Evolutionary conservation across 2,797 vertebrate species (phyloP).

Genomic region (Acrocephalus scirpaceus): DNA sequence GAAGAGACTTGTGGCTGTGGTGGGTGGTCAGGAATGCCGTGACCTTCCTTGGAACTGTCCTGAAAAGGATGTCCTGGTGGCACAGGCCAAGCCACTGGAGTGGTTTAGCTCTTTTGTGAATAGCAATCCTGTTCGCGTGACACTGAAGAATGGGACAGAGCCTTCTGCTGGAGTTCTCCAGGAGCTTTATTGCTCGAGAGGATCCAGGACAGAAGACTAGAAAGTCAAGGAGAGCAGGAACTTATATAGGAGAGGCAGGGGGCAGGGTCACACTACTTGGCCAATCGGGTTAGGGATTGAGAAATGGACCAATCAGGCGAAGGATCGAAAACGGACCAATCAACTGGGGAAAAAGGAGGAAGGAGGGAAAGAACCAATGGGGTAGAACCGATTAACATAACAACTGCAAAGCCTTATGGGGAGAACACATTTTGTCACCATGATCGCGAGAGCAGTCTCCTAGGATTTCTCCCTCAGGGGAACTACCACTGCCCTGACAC

Average conservation of each 20-base stretch:
- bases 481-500: not conserved
- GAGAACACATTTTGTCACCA: not conserved
- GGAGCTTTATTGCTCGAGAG: not conserved
- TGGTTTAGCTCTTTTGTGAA: not conserved
- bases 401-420: not conserved
- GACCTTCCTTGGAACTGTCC: not conserved
- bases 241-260: not conserved
- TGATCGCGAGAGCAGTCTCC: not conserved
- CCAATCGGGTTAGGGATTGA: not conserved
- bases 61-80: not conserved
- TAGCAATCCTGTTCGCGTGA: not conserved
- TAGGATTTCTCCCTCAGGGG: not conserved
- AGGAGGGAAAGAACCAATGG: not conserved
- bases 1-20: not conserved
- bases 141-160: rapidly evolving
- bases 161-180: not conserved
- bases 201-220: not conserved
- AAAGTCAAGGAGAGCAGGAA: not conserved
- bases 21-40: not conserved
- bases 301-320: not conserved
- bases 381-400: not conserved
- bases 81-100: not conserved
- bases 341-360: not conserved
- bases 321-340: not conserved
- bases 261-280: not conserved